Conservation (phyloP, 2,113 vertebrate species). For the Ginglymostoma cirratum region DNA sequence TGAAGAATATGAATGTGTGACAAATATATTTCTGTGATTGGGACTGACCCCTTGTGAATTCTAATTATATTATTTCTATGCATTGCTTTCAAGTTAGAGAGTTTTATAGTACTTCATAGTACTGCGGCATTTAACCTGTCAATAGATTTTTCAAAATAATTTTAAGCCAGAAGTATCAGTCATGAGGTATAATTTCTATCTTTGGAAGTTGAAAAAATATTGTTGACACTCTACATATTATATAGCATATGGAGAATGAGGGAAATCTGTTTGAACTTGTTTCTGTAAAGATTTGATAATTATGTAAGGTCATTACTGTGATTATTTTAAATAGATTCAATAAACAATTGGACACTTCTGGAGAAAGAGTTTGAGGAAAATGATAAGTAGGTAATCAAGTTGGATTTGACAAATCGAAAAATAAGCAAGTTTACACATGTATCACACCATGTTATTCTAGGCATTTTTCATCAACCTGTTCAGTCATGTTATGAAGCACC, state of each 20-base stretch:
- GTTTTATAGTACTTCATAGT: not conserved
- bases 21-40: not conserved
- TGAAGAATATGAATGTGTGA: not conserved
- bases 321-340: not conserved
- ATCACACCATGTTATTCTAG: not conserved
- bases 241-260: not conserved
- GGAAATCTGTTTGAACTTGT: not conserved
- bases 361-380: not conserved
- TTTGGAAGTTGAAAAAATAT: not conserved
- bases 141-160: not conserved
- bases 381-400: not conserved
- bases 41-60: not conserved
- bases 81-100: not conserved
- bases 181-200: not conserved
- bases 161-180: not conserved
- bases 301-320: not conserved
- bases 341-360: not conserved
- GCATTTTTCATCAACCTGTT: too few species aligned
- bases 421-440: not conserved
- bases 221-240: not conserved
- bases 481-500: too few species aligned
- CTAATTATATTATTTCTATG: not conserved
- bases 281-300: not conserved
- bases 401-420: not conserved
- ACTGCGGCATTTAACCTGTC: not conserved